Evolutionary conservation across 2,888 invertebrate genomes (phyloP), one percentile per base, ranked within the genome.

Genomic region (Caenorhabditis panamensis): DNA sequence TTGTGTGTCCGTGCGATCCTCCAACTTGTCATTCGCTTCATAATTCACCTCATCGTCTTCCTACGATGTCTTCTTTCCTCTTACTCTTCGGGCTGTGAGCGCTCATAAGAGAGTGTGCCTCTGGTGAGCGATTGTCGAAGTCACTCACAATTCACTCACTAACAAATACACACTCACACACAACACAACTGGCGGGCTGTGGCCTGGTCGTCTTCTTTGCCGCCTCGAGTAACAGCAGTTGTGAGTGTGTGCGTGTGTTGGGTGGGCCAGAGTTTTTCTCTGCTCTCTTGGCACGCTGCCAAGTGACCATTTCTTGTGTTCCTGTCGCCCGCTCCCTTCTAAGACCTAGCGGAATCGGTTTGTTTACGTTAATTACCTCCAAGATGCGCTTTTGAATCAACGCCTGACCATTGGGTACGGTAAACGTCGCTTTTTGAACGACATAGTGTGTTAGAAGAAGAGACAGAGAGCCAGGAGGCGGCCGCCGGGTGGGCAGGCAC

Each of bases 221-320:
- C 59, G 58, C 73, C 64, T n/a, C 73, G 64, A 73, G 73, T 73
- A 73, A 73, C 73, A 73, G 59, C 73, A 64, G 73, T 73, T 73
- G 73, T 64, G 73, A 59, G 73, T 51, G 73, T 73, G 64, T 51
- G 73, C 18, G 64, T 61, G 69, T 73, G 66, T 64, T 44, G 73
- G 59, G 73, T 66, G 73, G 73, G 51, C 64, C 66, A 73, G 73
- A 28, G 64, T 73, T 73, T 73, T 73, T 66, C 59, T 64, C 73
- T 73, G 63, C 63, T 66, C 63, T 56, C 58, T 76, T 82, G 82
- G 82, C 82, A 63, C 59, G 26, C 16, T 79, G 82, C 82, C 82
- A 82, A 82, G 79, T 71, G 20, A 41, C 51, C 58, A 51, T 47
- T 58, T 54, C 67, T 44, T 18, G 37, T 6, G 61, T 9, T 62